A percentile compares a stretch with the other conserved stretches of the same genome.
These are phyloP conservation scores for Euschistus heros DNA, from an alignment of 1,140 invertebrate species.

Conservation along the genomic window DNA sequence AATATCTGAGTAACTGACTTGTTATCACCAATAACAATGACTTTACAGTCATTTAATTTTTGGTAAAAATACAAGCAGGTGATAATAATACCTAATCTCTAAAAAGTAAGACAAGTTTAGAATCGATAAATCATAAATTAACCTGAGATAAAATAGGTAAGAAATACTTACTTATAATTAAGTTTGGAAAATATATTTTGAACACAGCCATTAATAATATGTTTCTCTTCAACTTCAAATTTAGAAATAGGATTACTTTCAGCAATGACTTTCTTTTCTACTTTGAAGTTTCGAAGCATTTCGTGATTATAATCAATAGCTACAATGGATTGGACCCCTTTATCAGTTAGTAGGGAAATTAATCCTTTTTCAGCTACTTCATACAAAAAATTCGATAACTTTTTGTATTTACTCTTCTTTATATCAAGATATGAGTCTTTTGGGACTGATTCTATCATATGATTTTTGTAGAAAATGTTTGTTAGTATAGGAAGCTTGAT, in stretches of 20 bases:
- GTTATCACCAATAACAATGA: too few species aligned
- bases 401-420: constrained; percentile 83
- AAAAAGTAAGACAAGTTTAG: too few species aligned
- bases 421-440: constrained; percentile 57
- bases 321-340: constrained; percentile 56
- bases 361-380: constrained; percentile 43
- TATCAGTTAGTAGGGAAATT: constrained; percentile 42
- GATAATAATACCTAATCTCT: too few species aligned
- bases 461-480: constrained; percentile 66
- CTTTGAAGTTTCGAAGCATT: constrained; percentile 37
- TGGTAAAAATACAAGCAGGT: too few species aligned
- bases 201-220: constrained; percentile 54
- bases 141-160: not conserved
- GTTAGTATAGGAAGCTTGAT: constrained; percentile 56
- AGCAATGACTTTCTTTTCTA: constrained; percentile 31
- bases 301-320: constrained; percentile 46
- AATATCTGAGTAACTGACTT: too few species aligned
- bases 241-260: constrained; percentile 35
- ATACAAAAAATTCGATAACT: constrained; percentile 68
- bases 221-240: constrained; percentile 52
- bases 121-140: not conserved
- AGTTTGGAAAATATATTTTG: constrained; percentile 49
- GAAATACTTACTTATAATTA: constrained; percentile 42
- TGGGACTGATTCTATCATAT: constrained; percentile 64
- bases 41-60: too few species aligned